Conservation (phyloP, 2,797 vertebrate genomes). For the Hozukius guyotensis region DNA sequence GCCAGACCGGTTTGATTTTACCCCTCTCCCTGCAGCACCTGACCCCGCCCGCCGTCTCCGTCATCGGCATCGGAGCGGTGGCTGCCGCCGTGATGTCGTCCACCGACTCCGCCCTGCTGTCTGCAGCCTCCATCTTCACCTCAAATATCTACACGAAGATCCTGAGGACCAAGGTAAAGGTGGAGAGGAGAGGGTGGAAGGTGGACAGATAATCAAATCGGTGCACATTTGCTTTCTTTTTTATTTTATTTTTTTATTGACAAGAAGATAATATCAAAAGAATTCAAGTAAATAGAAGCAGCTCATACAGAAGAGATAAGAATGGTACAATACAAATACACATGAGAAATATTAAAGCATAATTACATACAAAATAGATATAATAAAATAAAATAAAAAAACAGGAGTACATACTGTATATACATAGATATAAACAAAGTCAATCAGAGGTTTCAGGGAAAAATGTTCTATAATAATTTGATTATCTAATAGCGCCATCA, state of each 20-base stretch:
- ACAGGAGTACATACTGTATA: neutral
- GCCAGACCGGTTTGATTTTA: constrained; percentile 46
- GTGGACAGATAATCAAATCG: neutral
- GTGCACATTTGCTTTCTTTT: neutral
- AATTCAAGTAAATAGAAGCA: neutral
- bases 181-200: neutral
- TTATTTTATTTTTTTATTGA: neutral
- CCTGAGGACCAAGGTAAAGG: constrained; percentile 33
- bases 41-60: constrained; percentile 47
- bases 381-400: neutral
- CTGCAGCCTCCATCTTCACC: constrained; percentile 70
- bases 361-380: no score
- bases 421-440: neutral
- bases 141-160: constrained; percentile 64
- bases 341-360: neutral
- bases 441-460: neutral
- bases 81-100: constrained; percentile 70
- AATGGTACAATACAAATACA: neutral
- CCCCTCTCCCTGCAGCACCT: constrained; percentile 48
- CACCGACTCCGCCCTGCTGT: constrained; percentile 71
- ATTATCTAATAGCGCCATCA: neutral
- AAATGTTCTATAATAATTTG: neutral
- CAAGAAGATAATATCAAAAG: neutral
- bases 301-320: neutral
- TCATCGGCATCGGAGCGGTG: constrained; percentile 63